Conservation (phyloP, 2,113 vertebrate genomes). For the Ploceus nigricollis region DNA sequence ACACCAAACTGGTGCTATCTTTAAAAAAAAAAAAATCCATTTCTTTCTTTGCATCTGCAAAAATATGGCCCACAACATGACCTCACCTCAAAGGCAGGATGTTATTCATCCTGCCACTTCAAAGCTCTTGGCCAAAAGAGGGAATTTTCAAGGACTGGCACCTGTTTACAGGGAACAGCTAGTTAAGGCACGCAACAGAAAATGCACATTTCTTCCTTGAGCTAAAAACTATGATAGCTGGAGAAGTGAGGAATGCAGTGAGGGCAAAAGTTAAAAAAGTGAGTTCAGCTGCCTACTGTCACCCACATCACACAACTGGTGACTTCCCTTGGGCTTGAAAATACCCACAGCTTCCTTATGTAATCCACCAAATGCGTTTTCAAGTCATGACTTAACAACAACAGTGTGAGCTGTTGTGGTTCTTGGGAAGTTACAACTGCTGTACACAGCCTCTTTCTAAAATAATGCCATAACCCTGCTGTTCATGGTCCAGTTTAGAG, state of each 20-base stretch:
- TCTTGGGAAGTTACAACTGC: background rate
- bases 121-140: background rate
- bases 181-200: background rate
- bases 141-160: background rate
- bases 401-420: accelerated
- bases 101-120: background rate
- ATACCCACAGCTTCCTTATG: background rate
- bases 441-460: background rate
- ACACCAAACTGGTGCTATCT: background rate
- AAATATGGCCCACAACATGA: background rate
- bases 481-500: background rate
- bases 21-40: background rate
- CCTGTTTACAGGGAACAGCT: background rate
- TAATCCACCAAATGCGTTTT: background rate
- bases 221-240: background rate
- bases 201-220: background rate
- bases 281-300: background rate
- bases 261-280: background rate
- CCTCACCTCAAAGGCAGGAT: background rate
- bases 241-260: background rate
- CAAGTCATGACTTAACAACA: background rate
- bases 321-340: background rate
- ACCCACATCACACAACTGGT: background rate
- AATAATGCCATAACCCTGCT: background rate
- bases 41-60: background rate